Percentiles rank a stretch among this genome's conserved stretches.
Conservation (phyloP, 2,888 invertebrate species). For the Stenodema calcarata region DNA sequence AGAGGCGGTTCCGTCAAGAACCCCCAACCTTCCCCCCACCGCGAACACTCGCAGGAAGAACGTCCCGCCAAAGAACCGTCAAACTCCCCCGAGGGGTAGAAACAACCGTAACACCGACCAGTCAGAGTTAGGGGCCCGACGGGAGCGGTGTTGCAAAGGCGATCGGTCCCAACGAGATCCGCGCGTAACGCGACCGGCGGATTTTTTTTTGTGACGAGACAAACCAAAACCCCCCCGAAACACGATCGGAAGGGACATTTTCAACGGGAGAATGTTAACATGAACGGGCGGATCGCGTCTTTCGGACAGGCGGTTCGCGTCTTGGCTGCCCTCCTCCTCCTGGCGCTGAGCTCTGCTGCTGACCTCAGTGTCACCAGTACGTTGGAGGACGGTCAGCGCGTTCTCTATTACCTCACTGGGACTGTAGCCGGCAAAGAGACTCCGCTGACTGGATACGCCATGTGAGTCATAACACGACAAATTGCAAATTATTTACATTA, state of each 20-base stretch:
- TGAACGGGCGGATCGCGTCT: constrained; percentile 27
- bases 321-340: constrained; percentile 10
- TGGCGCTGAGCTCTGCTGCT: constrained; percentile 1
- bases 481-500: no score
- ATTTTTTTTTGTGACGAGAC: neutral
- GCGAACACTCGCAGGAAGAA: neutral
- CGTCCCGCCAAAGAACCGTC: neutral
- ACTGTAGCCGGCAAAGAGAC: constrained; percentile 30
- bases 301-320: constrained; percentile 18
- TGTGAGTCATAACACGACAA: neutral
- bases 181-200: neutral
- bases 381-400: constrained; percentile 40
- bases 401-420: constrained; percentile 17
- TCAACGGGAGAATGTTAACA: constrained; percentile 18
- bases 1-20: neutral
- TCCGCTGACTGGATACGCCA: constrained; percentile 28
- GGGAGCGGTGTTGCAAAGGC: neutral
- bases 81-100: neutral
- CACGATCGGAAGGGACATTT: neutral
- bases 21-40: neutral
- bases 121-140: neutral
- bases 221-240: neutral
- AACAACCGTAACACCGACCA: no score
- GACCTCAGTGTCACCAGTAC: constrained; percentile 31
- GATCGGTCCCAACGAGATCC: neutral